Conservation (phyloP, 2,113 vertebrate species). For the Alosa alosa region DNA sequence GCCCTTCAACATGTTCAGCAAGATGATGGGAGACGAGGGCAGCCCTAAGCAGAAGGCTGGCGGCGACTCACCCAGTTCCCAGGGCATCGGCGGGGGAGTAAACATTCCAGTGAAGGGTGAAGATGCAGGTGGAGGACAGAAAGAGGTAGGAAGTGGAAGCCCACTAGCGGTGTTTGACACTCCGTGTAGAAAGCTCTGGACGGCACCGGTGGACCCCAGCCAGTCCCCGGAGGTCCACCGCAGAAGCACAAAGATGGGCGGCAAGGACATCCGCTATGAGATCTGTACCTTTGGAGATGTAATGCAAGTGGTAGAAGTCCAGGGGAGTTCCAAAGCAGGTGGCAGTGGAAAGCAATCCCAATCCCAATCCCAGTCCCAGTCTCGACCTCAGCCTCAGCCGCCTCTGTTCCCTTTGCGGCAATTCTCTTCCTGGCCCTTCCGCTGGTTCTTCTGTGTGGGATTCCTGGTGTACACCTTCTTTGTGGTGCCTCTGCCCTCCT, state of each 20-base stretch:
- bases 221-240: conserved; percentile 38
- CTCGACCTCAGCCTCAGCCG: not conserved
- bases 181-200: conserved; percentile 43
- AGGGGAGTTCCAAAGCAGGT: conserved; percentile 35
- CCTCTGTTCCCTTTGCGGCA: conserved; percentile 2
- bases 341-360: not conserved
- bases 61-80: conserved; percentile 46
- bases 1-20: conserved; percentile 79
- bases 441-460: conserved; percentile 68
- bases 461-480: conserved; percentile 78
- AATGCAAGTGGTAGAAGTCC: conserved; percentile 73
- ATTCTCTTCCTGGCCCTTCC: conserved; percentile 55
- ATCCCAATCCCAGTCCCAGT: not conserved
- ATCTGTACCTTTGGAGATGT: conserved; percentile 73
- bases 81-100: conserved; percentile 57
- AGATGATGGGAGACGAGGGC: conserved; percentile 81
- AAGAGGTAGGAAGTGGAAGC: conserved; percentile 32
- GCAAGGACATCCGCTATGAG: conserved; percentile 63
- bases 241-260: not conserved
- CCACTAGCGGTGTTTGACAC: conserved; percentile 40
- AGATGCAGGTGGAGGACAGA: conserved; percentile 3
- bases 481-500: conserved; percentile 77
- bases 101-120: conserved; percentile 14
- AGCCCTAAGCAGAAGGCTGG: conserved; percentile 61
- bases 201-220: conserved; percentile 38